Base-by-base conservation (phyloP, 2,888 invertebrate species). In the Euphydryas editha region DNA sequence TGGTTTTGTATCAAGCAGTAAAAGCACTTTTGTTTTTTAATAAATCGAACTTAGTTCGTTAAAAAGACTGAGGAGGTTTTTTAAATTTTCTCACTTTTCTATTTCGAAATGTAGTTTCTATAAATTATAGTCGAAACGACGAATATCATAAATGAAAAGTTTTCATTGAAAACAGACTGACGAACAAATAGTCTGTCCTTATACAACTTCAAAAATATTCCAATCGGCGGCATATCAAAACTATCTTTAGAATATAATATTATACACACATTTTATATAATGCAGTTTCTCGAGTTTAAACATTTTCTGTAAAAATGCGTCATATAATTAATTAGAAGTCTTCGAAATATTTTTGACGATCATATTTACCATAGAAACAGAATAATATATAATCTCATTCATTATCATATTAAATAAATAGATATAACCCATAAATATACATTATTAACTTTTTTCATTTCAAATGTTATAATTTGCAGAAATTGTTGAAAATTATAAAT, bases 11-110 rank as follows among this genome's bases (percentile, higher is more conserved):
- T 57, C 56, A 51, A 57, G 17, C 39, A 39, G n/a, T 24, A 63
- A 54, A 54, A 54, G 42, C 15, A 17, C 37, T 30, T 21, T 63
- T 69, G 66, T 58, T 65, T 44, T 78, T 70, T 73, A 72, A 73
- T 73, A 76, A 80, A 79, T 76, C 72, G 83, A 80, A 81, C 82
- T 80, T 81, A 78, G 80, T 85, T 83, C 81, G 77, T 81, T 77
- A 86, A 83, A 62, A 90, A 91, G 91, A 91, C 91, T 91, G 91
- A 91, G 76, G 75, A 81, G 80, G 83, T 84, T 86, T 54, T 83
- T 84, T 77, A 83, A 82, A 80, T 83, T 85, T 88, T 88, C 84
- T 78, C 83, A 87, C 81, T 88, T 89, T 89, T 91, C 85, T 89
- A 88, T 81, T 79, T 82, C 78, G 79, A 81, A 84, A 83, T 83